A percentile compares a stretch with the other conserved stretches of the same genome.
These are phyloP conservation scores for Beris chalybata DNA, from an alignment of 2,888 invertebrate species.

Conservation along the genomic window DNA sequence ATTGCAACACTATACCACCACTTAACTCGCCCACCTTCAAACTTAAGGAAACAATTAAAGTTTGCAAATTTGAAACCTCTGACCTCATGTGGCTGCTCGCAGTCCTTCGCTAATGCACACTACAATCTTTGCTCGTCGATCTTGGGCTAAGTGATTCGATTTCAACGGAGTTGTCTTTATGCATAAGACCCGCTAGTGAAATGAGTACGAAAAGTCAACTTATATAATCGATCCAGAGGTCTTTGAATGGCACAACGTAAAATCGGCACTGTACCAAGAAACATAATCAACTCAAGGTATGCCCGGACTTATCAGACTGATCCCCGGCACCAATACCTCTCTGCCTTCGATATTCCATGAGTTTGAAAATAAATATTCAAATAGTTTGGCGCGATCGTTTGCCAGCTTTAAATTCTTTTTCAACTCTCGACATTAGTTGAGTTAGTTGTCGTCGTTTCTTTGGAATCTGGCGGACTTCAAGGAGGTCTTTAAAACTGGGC, in stretches of 20 bases:
- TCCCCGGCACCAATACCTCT: too few species aligned
- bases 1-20: background rate
- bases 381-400: too few species aligned
- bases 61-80: constrained; percentile 13
- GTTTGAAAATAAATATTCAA: too few species aligned
- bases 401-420: too few species aligned
- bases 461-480: too few species aligned
- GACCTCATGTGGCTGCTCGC: constrained; percentile 6
- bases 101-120: background rate
- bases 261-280: constrained; percentile 2
- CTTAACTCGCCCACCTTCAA: constrained; percentile 1
- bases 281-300: constrained; percentile 7
- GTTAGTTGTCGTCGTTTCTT: too few species aligned
- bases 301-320: too few species aligned
- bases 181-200: background rate
- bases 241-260: constrained; percentile 23
- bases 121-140: constrained; percentile 20
- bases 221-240: constrained; percentile 25
- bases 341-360: too few species aligned
- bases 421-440: too few species aligned
- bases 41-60: constrained; percentile 6
- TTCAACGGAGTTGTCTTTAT: background rate
- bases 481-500: too few species aligned
- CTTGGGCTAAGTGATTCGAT: constrained; percentile 26
- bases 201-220: constrained; percentile 20